phyloP scores from a whole-genome alignment of 2,113 vertebrate species.

The Elgaria multicarinata region DNA sequence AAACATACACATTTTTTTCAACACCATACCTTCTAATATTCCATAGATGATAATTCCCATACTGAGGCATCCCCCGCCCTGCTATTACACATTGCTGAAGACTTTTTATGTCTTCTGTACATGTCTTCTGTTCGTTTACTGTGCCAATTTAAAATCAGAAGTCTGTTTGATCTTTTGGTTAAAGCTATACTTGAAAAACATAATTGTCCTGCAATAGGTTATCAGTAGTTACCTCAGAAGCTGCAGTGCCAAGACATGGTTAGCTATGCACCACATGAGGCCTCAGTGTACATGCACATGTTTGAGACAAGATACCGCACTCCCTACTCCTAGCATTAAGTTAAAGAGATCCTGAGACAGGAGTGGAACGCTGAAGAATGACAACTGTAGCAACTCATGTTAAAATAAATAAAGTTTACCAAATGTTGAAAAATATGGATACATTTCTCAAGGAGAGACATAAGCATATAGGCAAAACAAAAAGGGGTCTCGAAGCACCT shows the following conservation, averaged over 20 bases:
- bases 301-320: not conserved
- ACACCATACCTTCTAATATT: not conserved
- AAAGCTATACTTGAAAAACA: not conserved
- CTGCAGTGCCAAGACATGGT: too few species aligned
- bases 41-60: not conserved
- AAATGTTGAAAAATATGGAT: not conserved
- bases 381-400: not conserved
- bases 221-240: not conserved
- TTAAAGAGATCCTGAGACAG: not conserved
- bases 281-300: not conserved
- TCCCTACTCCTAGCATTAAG: not conserved
- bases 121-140: not conserved
- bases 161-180: not conserved
- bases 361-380: not conserved
- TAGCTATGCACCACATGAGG: not conserved
- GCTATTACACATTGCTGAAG: not conserved
- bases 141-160: not conserved
- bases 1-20: slow-evolving; percentile 8
- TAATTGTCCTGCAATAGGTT: not conserved
- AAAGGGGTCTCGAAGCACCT: not conserved
- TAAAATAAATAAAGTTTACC: not conserved
- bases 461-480: not conserved
- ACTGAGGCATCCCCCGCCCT: not conserved
- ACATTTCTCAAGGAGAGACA: not conserved
- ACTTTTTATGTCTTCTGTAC: not conserved